Percentiles rank a stretch among this genome's conserved stretches.
Evolutionary conservation across 2,113 vertebrate genomes (phyloP).

Genomic region (Mirounga angustirostris): DNA sequence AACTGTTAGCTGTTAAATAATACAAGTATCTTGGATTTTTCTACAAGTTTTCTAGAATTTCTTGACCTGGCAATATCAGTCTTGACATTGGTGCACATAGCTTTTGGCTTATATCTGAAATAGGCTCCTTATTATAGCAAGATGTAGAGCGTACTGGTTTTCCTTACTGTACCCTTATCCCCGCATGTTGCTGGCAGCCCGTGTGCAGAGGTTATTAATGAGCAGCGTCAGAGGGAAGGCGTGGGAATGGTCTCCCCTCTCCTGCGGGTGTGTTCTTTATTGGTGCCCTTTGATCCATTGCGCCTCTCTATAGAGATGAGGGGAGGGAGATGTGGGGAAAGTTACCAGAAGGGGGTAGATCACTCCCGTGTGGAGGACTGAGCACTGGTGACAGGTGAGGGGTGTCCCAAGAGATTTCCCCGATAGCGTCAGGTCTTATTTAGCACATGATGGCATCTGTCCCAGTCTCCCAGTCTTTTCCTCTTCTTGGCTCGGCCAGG

Average conservation of each 20-base stretch:
- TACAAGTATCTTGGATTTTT: background rate
- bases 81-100: background rate
- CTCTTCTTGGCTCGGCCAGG: background rate
- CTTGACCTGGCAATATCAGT: background rate
- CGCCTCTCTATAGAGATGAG: background rate
- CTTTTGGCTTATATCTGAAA: background rate
- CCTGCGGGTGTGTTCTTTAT: background rate
- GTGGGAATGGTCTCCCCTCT: accelerated
- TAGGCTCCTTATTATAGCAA: background rate
- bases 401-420: background rate
- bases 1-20: background rate
- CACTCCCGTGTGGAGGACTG: accelerated
- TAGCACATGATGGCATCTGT: background rate
- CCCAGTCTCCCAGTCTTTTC: accelerated
- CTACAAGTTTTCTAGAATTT: background rate
- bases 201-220: background rate
- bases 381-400: background rate
- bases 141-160: accelerated
- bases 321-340: background rate
- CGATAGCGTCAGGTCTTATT: background rate
- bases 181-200: accelerated
- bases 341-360: background rate
- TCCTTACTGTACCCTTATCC: background rate
- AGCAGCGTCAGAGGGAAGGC: too few species aligned
- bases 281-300: too few species aligned